These are phyloP conservation scores for Barypeithes pellucidus DNA, from an alignment of 2,888 invertebrate genomes.

Conservation along the genomic window DNA sequence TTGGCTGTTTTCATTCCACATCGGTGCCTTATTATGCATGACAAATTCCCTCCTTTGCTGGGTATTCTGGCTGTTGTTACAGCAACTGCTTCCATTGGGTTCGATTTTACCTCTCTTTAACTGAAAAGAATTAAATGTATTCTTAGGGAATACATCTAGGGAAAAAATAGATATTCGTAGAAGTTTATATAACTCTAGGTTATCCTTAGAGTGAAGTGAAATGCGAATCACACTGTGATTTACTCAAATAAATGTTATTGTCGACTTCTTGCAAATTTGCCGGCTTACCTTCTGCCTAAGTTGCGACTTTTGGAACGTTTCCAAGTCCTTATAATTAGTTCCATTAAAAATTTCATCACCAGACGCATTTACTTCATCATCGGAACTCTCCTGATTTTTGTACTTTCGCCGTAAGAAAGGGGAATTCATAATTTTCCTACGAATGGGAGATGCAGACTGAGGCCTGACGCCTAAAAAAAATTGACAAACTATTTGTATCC, in stretches of 20 bases:
- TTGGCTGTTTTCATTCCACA: slow-evolving; percentile 99
- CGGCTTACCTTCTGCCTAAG: slow-evolving; percentile 88
- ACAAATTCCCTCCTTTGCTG: slow-evolving; percentile 85
- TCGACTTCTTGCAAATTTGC: too few species aligned
- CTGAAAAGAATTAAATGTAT: slow-evolving; percentile 69
- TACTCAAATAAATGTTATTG: too few species aligned
- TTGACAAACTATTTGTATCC: too few species aligned
- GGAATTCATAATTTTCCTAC: slow-evolving; percentile 86
- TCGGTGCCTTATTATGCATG: slow-evolving; percentile 94
- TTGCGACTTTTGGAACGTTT: slow-evolving; percentile 94
- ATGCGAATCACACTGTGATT: too few species aligned
- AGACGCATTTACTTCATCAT: slow-evolving; percentile 80
- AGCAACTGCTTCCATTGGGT: slow-evolving; percentile 71
- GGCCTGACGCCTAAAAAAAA: slow-evolving; percentile 78
- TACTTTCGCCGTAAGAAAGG: slow-evolving; percentile 86
- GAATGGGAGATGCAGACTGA: slow-evolving; percentile 86
- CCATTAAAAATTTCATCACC: slow-evolving; percentile 77
- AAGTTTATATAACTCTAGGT: neutral
- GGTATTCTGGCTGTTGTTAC: slow-evolving; percentile 67
- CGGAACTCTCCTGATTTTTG: slow-evolving; percentile 83
- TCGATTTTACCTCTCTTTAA: slow-evolving; percentile 81
- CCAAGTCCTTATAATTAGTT: slow-evolving; percentile 87
- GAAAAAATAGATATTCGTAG: neutral
- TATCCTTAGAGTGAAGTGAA: too few species aligned
- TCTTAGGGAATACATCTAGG: slow-evolving; percentile 15